Evolutionary conservation across 2,797 vertebrate genomes (phyloP), one percentile per base, ranked within the genome.

Genomic region (Benthosema pterotum): DNA sequence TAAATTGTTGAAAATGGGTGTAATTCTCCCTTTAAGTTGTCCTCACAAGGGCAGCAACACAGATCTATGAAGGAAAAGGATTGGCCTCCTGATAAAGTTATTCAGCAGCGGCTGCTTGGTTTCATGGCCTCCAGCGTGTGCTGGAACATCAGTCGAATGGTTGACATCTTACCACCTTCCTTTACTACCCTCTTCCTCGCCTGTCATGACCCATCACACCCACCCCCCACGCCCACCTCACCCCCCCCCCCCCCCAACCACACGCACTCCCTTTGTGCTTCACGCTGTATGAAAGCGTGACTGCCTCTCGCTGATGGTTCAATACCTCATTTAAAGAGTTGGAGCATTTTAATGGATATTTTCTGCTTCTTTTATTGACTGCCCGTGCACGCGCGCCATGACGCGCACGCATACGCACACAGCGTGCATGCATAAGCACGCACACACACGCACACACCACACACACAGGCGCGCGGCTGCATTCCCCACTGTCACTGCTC

Each of bases 321-420:
- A 75, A 87, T 90, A 88, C 80, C 84, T 90, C 60, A 90, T 92
- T 91, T 91, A 57, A 88, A 80, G 82, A 80, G 76, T 71, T 69
- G 58, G 59, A 71, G 64, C 69, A 60, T 89, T 87, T 77, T 80
- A 87, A 83, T 86, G 81, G 79, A 83, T 72, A 74, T 85, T 86
- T 86, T 78, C 66, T 82, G 68, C 79, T 71, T 56, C 52, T 53
- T 42, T 71, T 83, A 88, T 87, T 78, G 79, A 83, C 85, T 43
- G 7, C 32, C 55, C 60, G 51, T 63, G 42, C 6, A 32, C 52
- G 42, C 18, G 38, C 51, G 14, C 32, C n/a, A n/a, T n/a, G n/a
- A 15, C 38, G 32, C 18, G 15, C 7, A 16, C 15, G 18, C 47
- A 11, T 13, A 5, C 25, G 38, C 46, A 19, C 45, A 46, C 45